Evolutionary conservation across 2,113 vertebrate species (phyloP).

Genomic region (Lucifuga dentata): DNA sequence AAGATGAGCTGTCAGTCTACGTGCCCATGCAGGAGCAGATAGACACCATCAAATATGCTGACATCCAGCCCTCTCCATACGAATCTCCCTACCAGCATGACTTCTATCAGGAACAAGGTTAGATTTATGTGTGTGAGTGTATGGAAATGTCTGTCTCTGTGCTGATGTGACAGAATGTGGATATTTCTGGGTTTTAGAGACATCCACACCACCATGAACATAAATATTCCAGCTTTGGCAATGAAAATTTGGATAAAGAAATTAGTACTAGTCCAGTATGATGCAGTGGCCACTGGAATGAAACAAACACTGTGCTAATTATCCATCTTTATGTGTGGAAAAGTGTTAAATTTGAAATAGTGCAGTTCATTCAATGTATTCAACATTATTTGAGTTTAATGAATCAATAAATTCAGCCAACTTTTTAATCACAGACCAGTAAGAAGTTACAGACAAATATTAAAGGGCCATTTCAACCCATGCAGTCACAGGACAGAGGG

Average conservation of each 20-base stretch:
- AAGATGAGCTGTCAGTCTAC: slow-evolving; percentile 91
- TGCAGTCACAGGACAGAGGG: slow-evolving; percentile 51
- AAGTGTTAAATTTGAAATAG: not conserved
- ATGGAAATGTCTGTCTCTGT: not conserved
- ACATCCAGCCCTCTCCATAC: slow-evolving; percentile 92
- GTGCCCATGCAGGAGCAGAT: slow-evolving; percentile 95
- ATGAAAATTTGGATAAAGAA: slow-evolving; percentile 13
- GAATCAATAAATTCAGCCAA: slow-evolving; percentile 16
- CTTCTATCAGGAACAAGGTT: slow-evolving; percentile 88
- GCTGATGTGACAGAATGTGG: not conserved
- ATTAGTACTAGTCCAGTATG: no score
- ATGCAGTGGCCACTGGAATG: slow-evolving; percentile 8
- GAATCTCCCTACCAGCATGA: slow-evolving; percentile 92
- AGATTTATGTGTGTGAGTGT: slow-evolving; percentile 14
- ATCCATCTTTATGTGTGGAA: slow-evolving; percentile 1
- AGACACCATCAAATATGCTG: slow-evolving; percentile 92
- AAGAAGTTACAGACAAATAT: slow-evolving; percentile 18
- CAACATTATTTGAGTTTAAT: slow-evolving; percentile 1
- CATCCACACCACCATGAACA: not conserved
- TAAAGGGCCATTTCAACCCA: slow-evolving; percentile 7
- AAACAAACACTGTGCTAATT: no score
- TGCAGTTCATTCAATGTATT: not conserved
- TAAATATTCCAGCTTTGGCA: not conserved
- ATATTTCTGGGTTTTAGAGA: not conserved
- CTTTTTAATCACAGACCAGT: slow-evolving; percentile 23